Evolutionary conservation across 1,140 invertebrate species (phyloP), one percentile per base, ranked within the genome.

Genomic region (Scaptomyza graminum): DNA sequence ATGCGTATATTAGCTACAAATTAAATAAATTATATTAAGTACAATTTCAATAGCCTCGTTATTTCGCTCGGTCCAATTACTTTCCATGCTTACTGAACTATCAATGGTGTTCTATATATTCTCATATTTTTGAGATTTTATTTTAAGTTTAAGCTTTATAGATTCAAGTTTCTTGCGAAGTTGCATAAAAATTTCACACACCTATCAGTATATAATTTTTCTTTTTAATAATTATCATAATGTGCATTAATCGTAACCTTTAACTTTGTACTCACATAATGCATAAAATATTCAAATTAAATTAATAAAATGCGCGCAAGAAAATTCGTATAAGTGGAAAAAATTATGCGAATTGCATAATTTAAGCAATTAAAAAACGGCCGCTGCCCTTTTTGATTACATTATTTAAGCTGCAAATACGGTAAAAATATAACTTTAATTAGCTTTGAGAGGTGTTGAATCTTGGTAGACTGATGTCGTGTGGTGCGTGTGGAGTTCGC

Each of bases 271-370:
- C 7, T 13, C 39, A 37, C 5, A 5, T 41, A 43, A 41, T 55
- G 50, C 41, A 65, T 66, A 72, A 62, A 62, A 51, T 51, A 57
- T 49, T 43, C 25, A 59, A 63, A 66, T 41, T 41, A 41, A 59
- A 82, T 34, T 18, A 41, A 59, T 43, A 22, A 22, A 43, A 39
- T 70, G 51, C 22, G 49, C 49, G 28, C 18, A 65, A 54, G 55
- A 85, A 76, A 74, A 18, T 59, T 46, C 22, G 49, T 66, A 65
- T 57, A 67, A 65, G 44, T 55, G 57, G 16, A 9, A 51, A 22
- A 54, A 63, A 57, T 60, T 64, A 64, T 64, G 72, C 54, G 47
- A 69, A 57, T 85, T 85, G 82, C 81, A 85, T 85, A 85, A 84
- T 87, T 76, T 69, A 81, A 16, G 47, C 39, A 57, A 76, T 76